Evolutionary conservation across 2,888 invertebrate genomes (phyloP).

Genomic region (Syrphus vitripennis): DNA sequence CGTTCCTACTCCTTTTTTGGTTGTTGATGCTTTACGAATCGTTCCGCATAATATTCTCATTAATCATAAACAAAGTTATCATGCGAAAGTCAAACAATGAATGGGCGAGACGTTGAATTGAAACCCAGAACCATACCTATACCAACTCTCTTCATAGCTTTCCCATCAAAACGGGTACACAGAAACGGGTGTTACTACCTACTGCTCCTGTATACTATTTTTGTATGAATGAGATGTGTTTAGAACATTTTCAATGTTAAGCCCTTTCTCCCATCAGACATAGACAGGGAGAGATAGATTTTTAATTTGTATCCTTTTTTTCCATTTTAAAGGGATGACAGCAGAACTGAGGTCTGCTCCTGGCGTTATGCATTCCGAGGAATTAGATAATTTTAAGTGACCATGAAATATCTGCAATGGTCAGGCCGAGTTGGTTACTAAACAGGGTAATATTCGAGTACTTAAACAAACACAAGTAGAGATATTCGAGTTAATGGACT

Average conservation of each 20-base stretch:
- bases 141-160: neutral
- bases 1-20: neutral
- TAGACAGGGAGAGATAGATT: constrained; percentile 30
- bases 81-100: constrained; percentile 72
- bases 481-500: constrained; percentile 19
- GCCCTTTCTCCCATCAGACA: constrained; percentile 30
- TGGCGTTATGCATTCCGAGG: constrained; percentile 50
- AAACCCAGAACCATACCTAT: constrained; percentile 8
- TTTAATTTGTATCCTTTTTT: constrained; percentile 68
- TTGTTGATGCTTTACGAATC: constrained; percentile 64
- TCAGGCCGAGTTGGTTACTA: constrained; percentile 33
- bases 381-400: constrained; percentile 70
- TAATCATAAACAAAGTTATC: constrained; percentile 72
- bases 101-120: constrained; percentile 70
- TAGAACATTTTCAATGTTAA: constrained; percentile 34
- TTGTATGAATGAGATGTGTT: constrained; percentile 60
- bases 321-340: constrained; percentile 46
- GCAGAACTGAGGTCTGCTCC: constrained; percentile 55
- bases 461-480: neutral
- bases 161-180: neutral
- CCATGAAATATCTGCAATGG: constrained; percentile 67
- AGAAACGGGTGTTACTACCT: neutral
- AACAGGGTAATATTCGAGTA: neutral
- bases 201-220: constrained; percentile 15
- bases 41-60: constrained; percentile 71